A percentile compares a stretch with the other conserved stretches of the same genome.
Evolutionary conservation across 1,140 invertebrate genomes (phyloP).

Genomic region (Papilio polytes): DNA sequence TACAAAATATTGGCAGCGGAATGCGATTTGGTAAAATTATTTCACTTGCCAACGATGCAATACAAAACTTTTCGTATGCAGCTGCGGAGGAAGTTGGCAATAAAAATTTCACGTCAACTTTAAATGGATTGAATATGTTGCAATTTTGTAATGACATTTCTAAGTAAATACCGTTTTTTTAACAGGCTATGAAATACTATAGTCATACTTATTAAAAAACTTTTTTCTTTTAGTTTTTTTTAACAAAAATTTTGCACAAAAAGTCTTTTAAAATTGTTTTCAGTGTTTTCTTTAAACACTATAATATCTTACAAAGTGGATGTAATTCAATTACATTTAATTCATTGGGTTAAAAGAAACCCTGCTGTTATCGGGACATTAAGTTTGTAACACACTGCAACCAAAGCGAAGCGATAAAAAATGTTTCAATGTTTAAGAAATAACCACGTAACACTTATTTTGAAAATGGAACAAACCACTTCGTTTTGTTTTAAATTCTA

Average conservation of each 20-base stretch:
- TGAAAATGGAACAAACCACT: too few species aligned
- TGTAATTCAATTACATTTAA: slow-evolving; percentile 25
- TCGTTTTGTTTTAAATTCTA: too few species aligned
- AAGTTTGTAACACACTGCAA: neutral
- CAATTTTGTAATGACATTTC: neutral
- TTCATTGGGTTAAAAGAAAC: neutral
- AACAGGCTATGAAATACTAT: too few species aligned
- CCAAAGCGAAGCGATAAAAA: neutral
- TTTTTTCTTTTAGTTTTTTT: too few species aligned
- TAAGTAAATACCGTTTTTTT: neutral
- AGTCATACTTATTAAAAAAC: too few species aligned
- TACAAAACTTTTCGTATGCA: neutral
- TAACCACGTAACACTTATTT: neutral
- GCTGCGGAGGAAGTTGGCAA: neutral
- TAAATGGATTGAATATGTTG: neutral
- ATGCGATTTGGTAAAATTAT: neutral
- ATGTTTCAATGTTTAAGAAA: neutral
- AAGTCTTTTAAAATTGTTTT: neutral
- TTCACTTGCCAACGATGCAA: slow-evolving; percentile 9
- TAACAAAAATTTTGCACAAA: too few species aligned
- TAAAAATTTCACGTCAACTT: slow-evolving; percentile 13
- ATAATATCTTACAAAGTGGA: slow-evolving; percentile 24
- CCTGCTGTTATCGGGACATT: slow-evolving; percentile 1
- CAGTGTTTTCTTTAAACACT: neutral
- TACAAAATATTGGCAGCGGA: slow-evolving; percentile 19